Base-by-base conservation (phyloP, 35 echinoderm and acorn worm species). In the Heliocidaris tuberculata region DNA sequence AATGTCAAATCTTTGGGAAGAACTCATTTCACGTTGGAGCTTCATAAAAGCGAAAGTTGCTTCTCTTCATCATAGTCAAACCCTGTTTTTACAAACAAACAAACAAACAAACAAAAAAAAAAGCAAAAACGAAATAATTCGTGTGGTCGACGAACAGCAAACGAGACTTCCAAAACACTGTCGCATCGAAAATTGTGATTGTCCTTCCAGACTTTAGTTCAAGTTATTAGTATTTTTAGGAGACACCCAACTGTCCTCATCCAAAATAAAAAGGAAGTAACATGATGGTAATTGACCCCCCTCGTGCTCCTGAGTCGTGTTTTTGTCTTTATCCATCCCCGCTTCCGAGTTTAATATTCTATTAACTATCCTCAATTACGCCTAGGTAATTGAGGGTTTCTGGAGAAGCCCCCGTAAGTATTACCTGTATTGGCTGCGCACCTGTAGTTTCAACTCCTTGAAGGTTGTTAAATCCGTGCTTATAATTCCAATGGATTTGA, bases 311-410 rank as follows among this genome's bases (percentile, higher is more conserved):
- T 78, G 65, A 78, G 65, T 78, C 21, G 21, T 78, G 21, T 78
- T 78, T 71, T 71, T 71, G 65, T 78, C 65, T 78, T 78, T 78
- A 19, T 78, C 19, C 65, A 8, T n/a, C 21, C 6, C 6, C 21
- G 65, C 27, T 78, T 78, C 65, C 65, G 65, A 78, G 19, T 78
- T 78, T 78, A 24, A n/a, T 78, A 78, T 78, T 78, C 65, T 19
- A 78, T 78, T 78, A 78, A 78, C 65, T n/a, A 78, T 19, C 65
- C 21, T n/a, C 65, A 78, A 78, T 78, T 78, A 78, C 65, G 65
- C 65, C 65, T 78, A 78, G 21, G 65, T 78, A 78, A 78, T 42
- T 78, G 65, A 70, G 7, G 65, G 2, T 8, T n/a, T 78, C 65
- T 78, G 65, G 21, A 78, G 21, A n/a, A 78, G 65, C 65, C 65